Conservation (phyloP, 1,140 invertebrate genomes). For the Melipona quadrifasciata region DNA sequence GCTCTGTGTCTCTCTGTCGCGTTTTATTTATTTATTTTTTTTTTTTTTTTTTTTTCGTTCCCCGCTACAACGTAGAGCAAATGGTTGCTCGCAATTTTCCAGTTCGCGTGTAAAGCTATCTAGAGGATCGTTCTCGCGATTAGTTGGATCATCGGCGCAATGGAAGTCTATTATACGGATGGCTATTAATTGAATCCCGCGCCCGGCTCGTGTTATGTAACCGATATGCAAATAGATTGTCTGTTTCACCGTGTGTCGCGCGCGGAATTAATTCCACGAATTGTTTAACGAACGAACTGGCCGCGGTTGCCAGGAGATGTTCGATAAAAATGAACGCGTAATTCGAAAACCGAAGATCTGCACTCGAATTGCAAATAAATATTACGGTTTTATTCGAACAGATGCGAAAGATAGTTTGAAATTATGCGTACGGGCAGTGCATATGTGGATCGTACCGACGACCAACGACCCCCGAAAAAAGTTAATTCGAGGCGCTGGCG, state of each 20-base stretch:
- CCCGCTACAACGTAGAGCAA: too few species aligned
- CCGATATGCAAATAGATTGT: constrained; percentile 53
- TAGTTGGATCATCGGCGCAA: constrained; percentile 46
- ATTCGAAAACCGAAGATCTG: neutral
- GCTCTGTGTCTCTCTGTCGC: neutral
- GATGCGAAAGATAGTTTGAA: neutral
- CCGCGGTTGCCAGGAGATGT: neutral
- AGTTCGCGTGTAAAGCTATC: neutral
- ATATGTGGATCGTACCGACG: too few species aligned
- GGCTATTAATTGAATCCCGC: constrained; percentile 51
- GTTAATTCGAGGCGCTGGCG: neutral
- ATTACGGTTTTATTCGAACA: neutral
- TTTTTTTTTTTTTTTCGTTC: too few species aligned
- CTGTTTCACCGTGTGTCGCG: constrained; percentile 44
- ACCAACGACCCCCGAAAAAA: too few species aligned
- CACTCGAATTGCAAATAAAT: neutral
- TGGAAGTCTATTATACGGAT: constrained; percentile 48
- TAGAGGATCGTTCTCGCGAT: constrained; percentile 31
- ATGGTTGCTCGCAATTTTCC: constrained; percentile 26
- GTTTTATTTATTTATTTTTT: too few species aligned
- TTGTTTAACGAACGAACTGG: constrained; percentile 42
- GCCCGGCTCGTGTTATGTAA: constrained; percentile 44
- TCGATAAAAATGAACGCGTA: constrained; percentile 5
- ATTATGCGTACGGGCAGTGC: too few species aligned
- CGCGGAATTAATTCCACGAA: constrained; percentile 44